These are phyloP conservation scores for Halocaridina rubra DNA, from an alignment of 2,888 invertebrate species.

Conservation along the genomic window DNA sequence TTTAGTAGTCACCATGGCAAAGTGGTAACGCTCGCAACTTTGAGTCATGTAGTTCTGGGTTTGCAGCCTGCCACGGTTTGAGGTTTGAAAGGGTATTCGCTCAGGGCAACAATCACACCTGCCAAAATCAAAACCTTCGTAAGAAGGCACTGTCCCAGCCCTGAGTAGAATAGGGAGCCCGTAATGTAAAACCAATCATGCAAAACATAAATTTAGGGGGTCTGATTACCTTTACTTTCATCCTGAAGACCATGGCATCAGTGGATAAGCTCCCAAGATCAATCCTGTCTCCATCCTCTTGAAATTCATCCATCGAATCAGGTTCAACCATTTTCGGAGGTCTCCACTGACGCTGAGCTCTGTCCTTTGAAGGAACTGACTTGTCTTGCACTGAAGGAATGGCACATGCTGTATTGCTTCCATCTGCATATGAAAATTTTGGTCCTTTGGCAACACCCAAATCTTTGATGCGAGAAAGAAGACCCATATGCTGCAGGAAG, in stretches of 20 bases:
- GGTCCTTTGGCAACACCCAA: not conserved
- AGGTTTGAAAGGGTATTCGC: too few relatives aligned
- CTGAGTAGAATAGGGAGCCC: too few relatives aligned
- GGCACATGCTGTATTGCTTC: not conserved
- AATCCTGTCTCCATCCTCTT: not conserved
- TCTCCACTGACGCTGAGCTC: not conserved
- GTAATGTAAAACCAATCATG: too few relatives aligned
- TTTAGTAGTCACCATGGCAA: too few relatives aligned
- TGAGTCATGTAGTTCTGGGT: too few relatives aligned
- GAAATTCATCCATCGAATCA: too few relatives aligned
- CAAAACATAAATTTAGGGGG: too few relatives aligned
- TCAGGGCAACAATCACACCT: too few relatives aligned
- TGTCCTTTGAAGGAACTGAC: not conserved
- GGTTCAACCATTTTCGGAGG: not conserved
- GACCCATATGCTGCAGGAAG: not conserved
- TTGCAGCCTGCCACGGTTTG: too few relatives aligned
- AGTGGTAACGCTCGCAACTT: too few relatives aligned
- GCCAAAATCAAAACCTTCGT: too few relatives aligned
- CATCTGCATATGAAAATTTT: not conserved
- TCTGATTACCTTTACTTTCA: not conserved
- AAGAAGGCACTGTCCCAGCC: too few relatives aligned
- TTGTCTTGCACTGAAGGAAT: not conserved
- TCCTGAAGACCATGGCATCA: not conserved
- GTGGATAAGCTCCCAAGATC: not conserved
- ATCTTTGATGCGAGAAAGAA: not conserved